Evolutionary conservation across 2,113 vertebrate species (phyloP), one percentile per base, ranked within the genome.

Genomic region (Hirundichthys speculiger): DNA sequence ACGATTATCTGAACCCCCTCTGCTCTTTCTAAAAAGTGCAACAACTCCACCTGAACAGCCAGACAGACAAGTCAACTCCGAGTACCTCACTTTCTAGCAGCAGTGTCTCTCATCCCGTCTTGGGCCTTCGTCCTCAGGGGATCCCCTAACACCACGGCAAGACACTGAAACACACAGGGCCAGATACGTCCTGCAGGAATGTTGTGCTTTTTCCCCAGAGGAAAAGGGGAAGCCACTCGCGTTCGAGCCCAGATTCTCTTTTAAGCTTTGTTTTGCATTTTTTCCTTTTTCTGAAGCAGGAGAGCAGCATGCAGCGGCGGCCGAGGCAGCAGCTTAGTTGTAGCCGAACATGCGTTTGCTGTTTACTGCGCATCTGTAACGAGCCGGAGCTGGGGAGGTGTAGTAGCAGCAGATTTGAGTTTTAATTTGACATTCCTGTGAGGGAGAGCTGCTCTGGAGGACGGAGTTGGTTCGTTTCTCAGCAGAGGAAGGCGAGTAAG

Each of bases 31-130:
- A 64, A 50, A n/a, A 79, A 77, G 76, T 84, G 82, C 69, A 82
- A 77, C 80, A 80, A 66, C 38, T 69, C 76, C 55, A 61, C 8
- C 24, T 50, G 74, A 60, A 83, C 73, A 80, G 61, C 57, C 81
- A 73, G 75, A 34, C 30, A 34, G 30, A 89, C 77, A 69, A 65
- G 84, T 75, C 85, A 71, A 82, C 82, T 82, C 80, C 1, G 43
- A 83, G 85, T 90, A 89, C 89, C 89, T 90, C 89, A 88, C 77
- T 87, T 86, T 89, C 77, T 83, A 88, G 75, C 83, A 78, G 76
- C 77, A 72, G 81, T 55, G 62, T 80, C 77, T 86, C 75, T 73
- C 64, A 61, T 58, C 55, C 55, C 27, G 47, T 79, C 56, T 69
- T 74, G 55, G 68, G 73, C 75, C 75, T 83, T 83, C 82, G 81